Evolutionary conservation across 2,888 invertebrate genomes (phyloP), one percentile per base, ranked within the genome.

Genomic region (Chrysolina haemoptera): DNA sequence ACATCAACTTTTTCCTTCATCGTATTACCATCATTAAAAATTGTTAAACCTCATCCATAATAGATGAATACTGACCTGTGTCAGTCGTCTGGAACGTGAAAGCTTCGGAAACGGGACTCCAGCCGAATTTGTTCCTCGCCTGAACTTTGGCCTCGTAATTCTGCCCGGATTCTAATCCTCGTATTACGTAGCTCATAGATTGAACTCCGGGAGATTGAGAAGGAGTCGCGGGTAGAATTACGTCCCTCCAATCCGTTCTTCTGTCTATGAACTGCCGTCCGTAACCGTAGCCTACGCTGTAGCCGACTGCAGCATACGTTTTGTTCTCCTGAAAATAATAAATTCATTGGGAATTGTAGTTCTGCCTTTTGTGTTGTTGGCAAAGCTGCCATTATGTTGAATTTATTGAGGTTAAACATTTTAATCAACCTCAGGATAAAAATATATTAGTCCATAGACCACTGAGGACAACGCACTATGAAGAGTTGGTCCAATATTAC

Each of bases 101-200:
- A 68, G 90, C 90, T 70, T 91, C 91, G 27, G 92, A 91, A 81
- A 90, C 88, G 70, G 91, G 90, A 86, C 92, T 91, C 92, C 92
- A 92, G 75, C 93, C 93, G 84, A 91, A 93, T 79, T 91, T 90
- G 86, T 93, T 93, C 84, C 91, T 90, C 71, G 93, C 91, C 82
- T 91, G 90, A 71, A 93, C 92, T 84, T 90, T 91, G 70, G 92
- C 93, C 84, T 93, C 93, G 83, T 93, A 93, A 82, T 91, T 91
- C 72, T 91, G 90, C 76, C 91, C 92, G 14, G 92, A 90, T 83
- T 93, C 92, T 81, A 93, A 88, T 68, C 91, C 91, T 79, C 91
- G 89, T 84, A 93, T 92, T 86, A 92, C 89, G 86, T 92, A 93
- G 81, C 91, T 91, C 91, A 92, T 92, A 80, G 90, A 89, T 84